phyloP scores from a whole-genome alignment of 2,797 vertebrate species.

The Rhyacichthys aspro region DNA sequence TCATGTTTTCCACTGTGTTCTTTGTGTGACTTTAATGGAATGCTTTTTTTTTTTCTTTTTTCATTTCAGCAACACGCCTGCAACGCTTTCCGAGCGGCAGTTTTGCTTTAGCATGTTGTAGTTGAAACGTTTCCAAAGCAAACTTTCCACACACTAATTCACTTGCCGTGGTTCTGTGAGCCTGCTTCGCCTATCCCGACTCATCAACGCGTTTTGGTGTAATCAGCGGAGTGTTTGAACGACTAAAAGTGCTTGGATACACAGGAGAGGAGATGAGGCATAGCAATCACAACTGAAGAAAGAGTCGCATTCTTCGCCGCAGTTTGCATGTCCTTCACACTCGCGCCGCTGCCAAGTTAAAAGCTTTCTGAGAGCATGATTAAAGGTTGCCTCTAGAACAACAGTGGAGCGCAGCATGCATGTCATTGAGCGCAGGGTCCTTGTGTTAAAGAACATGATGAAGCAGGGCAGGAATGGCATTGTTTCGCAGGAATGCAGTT shows the following conservation, averaged over 20 bases:
- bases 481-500: slow-evolving; percentile 57
- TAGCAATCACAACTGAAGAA: slow-evolving; percentile 51
- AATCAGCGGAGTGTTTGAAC: slow-evolving; percentile 70
- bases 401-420: slow-evolving; percentile 21
- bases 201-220: slow-evolving; percentile 51
- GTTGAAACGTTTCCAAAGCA: slow-evolving; percentile 75
- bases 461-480: slow-evolving; percentile 58
- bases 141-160: slow-evolving; percentile 72
- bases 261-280: slow-evolving; percentile 57
- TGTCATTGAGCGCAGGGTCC: slow-evolving; percentile 28
- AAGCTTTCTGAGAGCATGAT: slow-evolving; percentile 55
- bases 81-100: slow-evolving; percentile 61
- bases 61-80: slow-evolving; percentile 55
- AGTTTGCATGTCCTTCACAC: slow-evolving; percentile 61
- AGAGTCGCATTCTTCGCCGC: slow-evolving; percentile 55
- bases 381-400: slow-evolving; percentile 56
- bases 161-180: slow-evolving; percentile 49
- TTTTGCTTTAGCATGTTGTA: slow-evolving; percentile 63
- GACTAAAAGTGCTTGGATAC: slow-evolving; percentile 54
- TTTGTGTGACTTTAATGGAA: slow-evolving; percentile 55
- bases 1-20: slow-evolving; percentile 57
- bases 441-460: slow-evolving; percentile 45
- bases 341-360: slow-evolving; percentile 49
- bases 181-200: slow-evolving; percentile 50
- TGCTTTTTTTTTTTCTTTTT: slow-evolving; percentile 48